Conservation (phyloP, 2,113 vertebrate species). For the Tylochromis polylepis region DNA sequence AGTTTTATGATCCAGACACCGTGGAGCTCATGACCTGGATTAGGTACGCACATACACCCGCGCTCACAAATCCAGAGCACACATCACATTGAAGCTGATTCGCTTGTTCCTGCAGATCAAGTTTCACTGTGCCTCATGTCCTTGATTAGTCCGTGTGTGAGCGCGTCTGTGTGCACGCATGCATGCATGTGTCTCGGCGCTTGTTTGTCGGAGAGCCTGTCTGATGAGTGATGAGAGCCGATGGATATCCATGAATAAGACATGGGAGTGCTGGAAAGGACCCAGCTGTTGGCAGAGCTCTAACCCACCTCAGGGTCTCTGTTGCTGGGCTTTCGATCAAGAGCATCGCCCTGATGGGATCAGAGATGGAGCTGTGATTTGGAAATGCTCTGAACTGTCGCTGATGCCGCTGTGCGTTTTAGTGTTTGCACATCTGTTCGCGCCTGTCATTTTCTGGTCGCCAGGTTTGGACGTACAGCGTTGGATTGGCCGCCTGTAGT, state of each 20-base stretch:
- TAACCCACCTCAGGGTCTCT: conserved; percentile 26
- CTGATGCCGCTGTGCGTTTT: neutral
- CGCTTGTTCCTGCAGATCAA: conserved; percentile 37
- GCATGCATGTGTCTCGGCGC: neutral
- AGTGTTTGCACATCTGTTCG: conserved; percentile 4
- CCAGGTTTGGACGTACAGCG: neutral
- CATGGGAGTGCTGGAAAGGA: conserved; percentile 45
- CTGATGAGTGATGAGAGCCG: conserved; percentile 51
- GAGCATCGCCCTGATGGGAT: conserved; percentile 33
- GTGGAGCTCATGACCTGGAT: conserved; percentile 99
- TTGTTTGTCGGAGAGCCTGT: conserved; percentile 13
- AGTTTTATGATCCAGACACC: conserved; percentile 98
- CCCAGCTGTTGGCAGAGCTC: conserved; percentile 60
- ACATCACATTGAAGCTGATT: conserved; percentile 37
- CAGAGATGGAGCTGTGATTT: conserved; percentile 27
- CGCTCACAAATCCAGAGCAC: neutral
- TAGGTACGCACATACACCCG: conserved; percentile 72
- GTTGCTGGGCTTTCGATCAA: conserved; percentile 35
- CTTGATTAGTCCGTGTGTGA: conserved; percentile 23
- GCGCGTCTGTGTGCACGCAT: neutral
- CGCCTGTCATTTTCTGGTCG: conserved; percentile 1
- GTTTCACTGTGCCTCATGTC: conserved; percentile 22
- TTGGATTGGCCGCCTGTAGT: neutral
- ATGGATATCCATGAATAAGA: conserved; percentile 57
- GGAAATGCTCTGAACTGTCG: neutral